These are phyloP conservation scores for Pterophyllum scalare DNA, from an alignment of 2,113 vertebrate genomes.

Conservation along the genomic window DNA sequence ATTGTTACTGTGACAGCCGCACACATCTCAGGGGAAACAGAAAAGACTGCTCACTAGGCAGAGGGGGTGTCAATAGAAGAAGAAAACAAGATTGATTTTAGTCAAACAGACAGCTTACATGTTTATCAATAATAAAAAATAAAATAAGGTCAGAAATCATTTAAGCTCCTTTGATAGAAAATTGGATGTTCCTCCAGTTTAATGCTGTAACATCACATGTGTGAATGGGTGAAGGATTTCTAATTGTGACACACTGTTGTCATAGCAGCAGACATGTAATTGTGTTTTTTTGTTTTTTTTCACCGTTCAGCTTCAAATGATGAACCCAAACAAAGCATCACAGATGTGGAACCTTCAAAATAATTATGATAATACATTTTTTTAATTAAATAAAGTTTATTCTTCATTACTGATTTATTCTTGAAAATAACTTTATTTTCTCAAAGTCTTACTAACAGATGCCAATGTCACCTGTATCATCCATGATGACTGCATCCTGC, in stretches of 20 bases:
- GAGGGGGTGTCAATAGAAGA: neutral
- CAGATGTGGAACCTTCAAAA: neutral
- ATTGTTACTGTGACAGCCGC: constrained; percentile 34
- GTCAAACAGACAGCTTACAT: neutral
- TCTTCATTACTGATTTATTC: neutral
- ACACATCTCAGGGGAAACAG: constrained; percentile 23
- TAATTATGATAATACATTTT: too few relatives aligned
- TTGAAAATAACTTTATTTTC: neutral
- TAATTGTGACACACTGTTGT: neutral
- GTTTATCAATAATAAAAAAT: neutral
- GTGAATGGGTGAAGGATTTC: neutral
- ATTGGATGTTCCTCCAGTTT: neutral
- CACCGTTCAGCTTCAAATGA: neutral
- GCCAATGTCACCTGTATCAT: constrained; percentile 77
- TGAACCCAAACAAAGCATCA: neutral
- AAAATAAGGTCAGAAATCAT: neutral
- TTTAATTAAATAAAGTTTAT: neutral
- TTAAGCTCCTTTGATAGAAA: neutral
- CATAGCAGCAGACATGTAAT: neutral
- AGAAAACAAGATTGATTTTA: neutral
- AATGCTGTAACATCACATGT: neutral
- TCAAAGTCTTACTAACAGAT: constrained; percentile 61
- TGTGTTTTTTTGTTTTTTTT: neutral
- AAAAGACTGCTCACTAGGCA: neutral
- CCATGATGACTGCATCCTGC: constrained; percentile 83